Percentiles rank a stretch among this genome's conserved stretches.
Evolutionary conservation across 2,113 vertebrate species (phyloP).

Genomic region (Cettia cetti): DNA sequence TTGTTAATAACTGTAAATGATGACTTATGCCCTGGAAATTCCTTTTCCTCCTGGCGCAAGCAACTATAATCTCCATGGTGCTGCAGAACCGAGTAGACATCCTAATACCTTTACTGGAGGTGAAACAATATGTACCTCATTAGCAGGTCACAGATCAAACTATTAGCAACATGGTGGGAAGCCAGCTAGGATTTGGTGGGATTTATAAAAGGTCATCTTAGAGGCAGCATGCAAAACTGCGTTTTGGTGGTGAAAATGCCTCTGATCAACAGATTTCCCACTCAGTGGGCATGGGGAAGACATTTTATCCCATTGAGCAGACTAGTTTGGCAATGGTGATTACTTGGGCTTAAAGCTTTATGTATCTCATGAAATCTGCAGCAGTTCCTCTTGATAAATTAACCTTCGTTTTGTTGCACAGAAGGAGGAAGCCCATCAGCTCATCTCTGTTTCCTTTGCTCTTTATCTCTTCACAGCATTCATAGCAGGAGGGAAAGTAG

Average conservation of each 20-base stretch:
- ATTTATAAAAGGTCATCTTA: slow-evolving; percentile 37
- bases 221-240: not conserved
- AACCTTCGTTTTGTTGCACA: not conserved
- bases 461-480: not conserved
- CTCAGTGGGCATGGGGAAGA: not conserved
- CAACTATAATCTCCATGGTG: not conserved
- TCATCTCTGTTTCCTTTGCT: slow-evolving; percentile 26
- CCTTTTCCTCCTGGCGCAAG: slow-evolving; percentile 34
- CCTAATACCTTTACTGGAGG: slow-evolving; percentile 40
- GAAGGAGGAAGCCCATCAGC: slow-evolving; percentile 10
- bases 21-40: slow-evolving; percentile 63
- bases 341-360: not conserved
- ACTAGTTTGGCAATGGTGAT: not conserved
- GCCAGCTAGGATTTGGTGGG: slow-evolving; percentile 36
- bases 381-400: not conserved
- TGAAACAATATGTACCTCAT: slow-evolving; percentile 28
- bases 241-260: not conserved
- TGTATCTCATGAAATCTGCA: not conserved
- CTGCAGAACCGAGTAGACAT: not conserved
- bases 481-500: not conserved
- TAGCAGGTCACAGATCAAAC: slow-evolving; percentile 52
- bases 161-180: slow-evolving; percentile 17
- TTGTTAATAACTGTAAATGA: slow-evolving; percentile 59
- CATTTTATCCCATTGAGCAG: not conserved
- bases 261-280: not conserved